These are phyloP conservation scores for Phyllotreta cruciferae DNA, from an alignment of 2,888 invertebrate genomes.

Conservation along the genomic window DNA sequence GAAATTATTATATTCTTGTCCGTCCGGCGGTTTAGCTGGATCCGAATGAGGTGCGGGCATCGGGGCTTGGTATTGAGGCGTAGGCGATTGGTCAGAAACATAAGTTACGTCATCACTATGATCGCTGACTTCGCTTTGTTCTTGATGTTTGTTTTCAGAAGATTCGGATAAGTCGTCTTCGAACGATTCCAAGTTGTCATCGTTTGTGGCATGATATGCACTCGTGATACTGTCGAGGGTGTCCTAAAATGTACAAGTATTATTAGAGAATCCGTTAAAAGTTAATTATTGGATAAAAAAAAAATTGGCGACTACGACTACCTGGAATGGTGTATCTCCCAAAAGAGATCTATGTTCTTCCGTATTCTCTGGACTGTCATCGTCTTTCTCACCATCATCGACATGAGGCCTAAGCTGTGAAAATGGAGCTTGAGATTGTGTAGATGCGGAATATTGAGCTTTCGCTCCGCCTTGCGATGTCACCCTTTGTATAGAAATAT, in stretches of 20 bases:
- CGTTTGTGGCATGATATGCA: conserved; percentile 52
- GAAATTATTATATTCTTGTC: conserved; percentile 36
- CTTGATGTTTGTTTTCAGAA: conserved; percentile 41
- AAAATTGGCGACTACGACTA: too few relatives aligned
- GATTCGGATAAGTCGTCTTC: conserved; percentile 47
- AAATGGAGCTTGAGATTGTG: conserved; percentile 20
- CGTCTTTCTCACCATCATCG: conserved; percentile 33
- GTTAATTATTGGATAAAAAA: not conserved
- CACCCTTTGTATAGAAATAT: conserved; percentile 52
- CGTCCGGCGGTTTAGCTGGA: conserved; percentile 35
- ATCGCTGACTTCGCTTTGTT: conserved; percentile 49
- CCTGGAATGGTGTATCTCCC: conserved; percentile 58
- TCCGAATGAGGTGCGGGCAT: conserved; percentile 37
- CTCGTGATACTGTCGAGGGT: conserved; percentile 58
- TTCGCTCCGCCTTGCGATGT: conserved; percentile 33
- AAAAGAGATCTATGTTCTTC: conserved; percentile 55
- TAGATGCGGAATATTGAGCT: conserved; percentile 29
- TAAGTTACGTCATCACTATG: conserved; percentile 53
- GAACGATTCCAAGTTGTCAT: conserved; percentile 41
- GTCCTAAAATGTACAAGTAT: conserved; percentile 47
- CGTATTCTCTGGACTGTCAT: conserved; percentile 43
- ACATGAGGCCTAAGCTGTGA: conserved; percentile 15
- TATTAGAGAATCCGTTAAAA: not conserved
- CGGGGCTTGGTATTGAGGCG: conserved; percentile 39
- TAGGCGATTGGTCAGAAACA: conserved; percentile 51